phyloP scores from a whole-genome alignment of 2,888 invertebrate species.

The Tiliacea citrago region DNA sequence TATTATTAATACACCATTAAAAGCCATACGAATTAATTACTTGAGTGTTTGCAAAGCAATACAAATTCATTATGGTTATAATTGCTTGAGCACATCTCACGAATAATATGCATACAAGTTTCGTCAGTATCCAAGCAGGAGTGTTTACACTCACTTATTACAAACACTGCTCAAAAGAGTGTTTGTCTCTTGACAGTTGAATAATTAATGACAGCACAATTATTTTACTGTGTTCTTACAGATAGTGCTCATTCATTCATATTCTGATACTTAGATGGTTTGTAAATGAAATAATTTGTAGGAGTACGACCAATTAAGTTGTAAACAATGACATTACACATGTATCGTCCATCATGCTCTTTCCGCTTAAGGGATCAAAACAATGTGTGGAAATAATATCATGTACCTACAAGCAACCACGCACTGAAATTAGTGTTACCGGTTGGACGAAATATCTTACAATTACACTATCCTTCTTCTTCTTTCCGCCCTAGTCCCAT shows the following conservation, averaged over 20 bases:
- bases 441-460: neutral
- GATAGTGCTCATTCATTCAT: conserved; percentile 71
- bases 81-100: conserved; percentile 52
- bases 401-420: neutral
- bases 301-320: conserved; percentile 43
- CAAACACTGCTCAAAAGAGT: conserved; percentile 68
- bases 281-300: conserved; percentile 62
- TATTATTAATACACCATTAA: conserved; percentile 22
- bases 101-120: conserved; percentile 53
- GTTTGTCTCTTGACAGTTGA: conserved; percentile 73
- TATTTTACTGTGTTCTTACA: conserved; percentile 65
- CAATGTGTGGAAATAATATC: conserved; percentile 36
- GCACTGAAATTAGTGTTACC: neutral
- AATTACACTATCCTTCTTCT: neutral
- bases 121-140: conserved; percentile 56
- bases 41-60: conserved; percentile 47
- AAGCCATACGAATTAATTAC: conserved; percentile 36
- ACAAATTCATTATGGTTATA: conserved; percentile 50
- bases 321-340: conserved; percentile 46
- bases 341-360: conserved; percentile 20
- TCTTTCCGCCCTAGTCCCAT: neutral
- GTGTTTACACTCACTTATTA: conserved; percentile 67
- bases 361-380: conserved; percentile 30
- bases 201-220: conserved; percentile 72
- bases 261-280: conserved; percentile 60